These are phyloP conservation scores for Caenorhabditis sp. DNA, from an alignment of 2,888 invertebrate species.

Conservation along the genomic window DNA sequence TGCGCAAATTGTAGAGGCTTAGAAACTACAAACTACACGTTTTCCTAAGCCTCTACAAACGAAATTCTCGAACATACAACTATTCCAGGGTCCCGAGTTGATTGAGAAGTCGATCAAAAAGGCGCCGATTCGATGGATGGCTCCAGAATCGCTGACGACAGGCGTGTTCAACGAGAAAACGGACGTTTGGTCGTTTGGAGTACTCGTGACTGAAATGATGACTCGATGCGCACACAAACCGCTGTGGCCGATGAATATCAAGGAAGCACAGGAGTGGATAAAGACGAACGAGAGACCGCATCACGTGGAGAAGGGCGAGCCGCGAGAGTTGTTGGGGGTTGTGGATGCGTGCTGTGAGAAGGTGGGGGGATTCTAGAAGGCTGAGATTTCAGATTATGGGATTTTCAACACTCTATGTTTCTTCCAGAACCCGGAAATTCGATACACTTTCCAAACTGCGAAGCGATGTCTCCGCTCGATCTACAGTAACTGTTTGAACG, in stretches of 20 bases:
- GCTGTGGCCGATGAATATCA: not conserved
- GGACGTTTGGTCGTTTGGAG: slow-evolving; percentile 64
- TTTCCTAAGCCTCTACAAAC: no score
- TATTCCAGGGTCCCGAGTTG: not conserved
- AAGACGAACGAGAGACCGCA: slow-evolving; percentile 6
- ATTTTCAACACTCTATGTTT: not conserved
- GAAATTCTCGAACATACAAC: no score
- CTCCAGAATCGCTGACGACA: slow-evolving; percentile 30
- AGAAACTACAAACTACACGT: no score
- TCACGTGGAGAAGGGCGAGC: slow-evolving; percentile 2
- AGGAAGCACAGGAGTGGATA: slow-evolving; percentile 4
- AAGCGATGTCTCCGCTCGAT: not conserved
- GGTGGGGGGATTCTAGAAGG: not conserved
- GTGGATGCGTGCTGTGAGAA: slow-evolving; percentile 16
- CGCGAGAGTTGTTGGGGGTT: slow-evolving; percentile 6
- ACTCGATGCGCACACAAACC: slow-evolving; percentile 26
- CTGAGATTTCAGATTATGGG: no score
- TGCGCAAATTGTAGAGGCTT: no score
- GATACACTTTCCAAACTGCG: not conserved
- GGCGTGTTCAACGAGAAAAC: slow-evolving; percentile 58
- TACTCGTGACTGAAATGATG: slow-evolving; percentile 40
- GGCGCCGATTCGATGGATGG: slow-evolving; percentile 38
- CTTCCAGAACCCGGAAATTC: slow-evolving; percentile 9
- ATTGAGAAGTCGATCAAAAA: slow-evolving; percentile 22
- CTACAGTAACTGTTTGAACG: not conserved